Base-by-base conservation (phyloP, 1,140 invertebrate species). In the Ceratina japonica region DNA sequence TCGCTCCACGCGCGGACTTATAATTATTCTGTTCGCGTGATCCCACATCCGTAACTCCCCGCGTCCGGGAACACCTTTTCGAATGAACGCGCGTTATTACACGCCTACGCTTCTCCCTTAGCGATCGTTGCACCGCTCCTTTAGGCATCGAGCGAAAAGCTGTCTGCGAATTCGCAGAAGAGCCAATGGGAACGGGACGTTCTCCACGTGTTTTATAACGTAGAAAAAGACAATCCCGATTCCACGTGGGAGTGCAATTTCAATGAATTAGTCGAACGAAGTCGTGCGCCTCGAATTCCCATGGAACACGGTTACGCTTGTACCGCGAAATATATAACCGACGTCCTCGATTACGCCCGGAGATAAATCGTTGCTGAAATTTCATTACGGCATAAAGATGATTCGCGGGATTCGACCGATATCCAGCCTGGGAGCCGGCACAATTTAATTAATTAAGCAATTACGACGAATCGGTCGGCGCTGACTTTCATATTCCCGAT, bases 1-100 rank as follows among this genome's bases (percentile, higher is more conserved):
- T 82, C 74, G 78, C 72, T 56, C 61, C 68, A 76, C 82, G 76
- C 84, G 72, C 59, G 86, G 80, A 85, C 86, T 76, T 77, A 79
- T 75, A 84, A 86, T 86, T 85, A 84, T 87, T 85, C 79, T 74
- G 69, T 86, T 78, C 70, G 15, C 5, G 54, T 56, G 54, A 16
- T 56, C n/a, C 54, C 15, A n/a, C 54, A 16, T 56, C 56, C 56
- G 16, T 22, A 18, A 24, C 20, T 22, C 58, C 7, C 58, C 3
- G 56, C n/a, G 58, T 51, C 37, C 20, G 51, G 31, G n/a, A 3
- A 20, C 51, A 37, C 20, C 3, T 22, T 78, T 44, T 58, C 70
- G 37, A 58, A 65, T 51, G 24, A 51, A 37, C 49, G 59, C 71
- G 15, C 49, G 68, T 82, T 65, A 79, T 82, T 82, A 74, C 37